Evolutionary conservation across 2,888 invertebrate genomes (phyloP).

Genomic region (Ennomos erosarius): DNA sequence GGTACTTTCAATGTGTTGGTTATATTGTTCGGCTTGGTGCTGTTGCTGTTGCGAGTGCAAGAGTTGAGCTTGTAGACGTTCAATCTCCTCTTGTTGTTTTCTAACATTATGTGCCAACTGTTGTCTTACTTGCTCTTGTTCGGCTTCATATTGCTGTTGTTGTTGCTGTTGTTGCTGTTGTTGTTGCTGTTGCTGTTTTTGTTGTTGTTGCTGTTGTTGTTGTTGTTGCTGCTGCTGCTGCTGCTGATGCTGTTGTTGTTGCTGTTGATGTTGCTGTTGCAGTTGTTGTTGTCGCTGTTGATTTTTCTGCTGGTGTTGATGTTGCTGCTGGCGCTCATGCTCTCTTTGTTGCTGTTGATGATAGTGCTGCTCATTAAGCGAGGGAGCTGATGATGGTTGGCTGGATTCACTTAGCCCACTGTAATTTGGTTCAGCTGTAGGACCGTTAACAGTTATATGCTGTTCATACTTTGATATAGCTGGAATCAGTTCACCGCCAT

Average conservation of each 20-base stretch:
- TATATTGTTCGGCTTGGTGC: conserved; percentile 57
- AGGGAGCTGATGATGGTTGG: conserved; percentile 48
- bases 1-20: conserved; percentile 63
- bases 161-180: conserved; percentile 60
- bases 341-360: conserved; percentile 43
- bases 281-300: conserved; percentile 47
- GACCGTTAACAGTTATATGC: conserved; percentile 87
- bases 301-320: conserved; percentile 41
- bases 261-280: conserved; percentile 46
- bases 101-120: conserved; percentile 78
- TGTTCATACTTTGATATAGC: conserved; percentile 93
- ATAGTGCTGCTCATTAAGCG: conserved; percentile 42
- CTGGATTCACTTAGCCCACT: conserved; percentile 57
- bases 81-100: conserved; percentile 83
- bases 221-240: conserved; percentile 58
- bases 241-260: conserved; percentile 53
- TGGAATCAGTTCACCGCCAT: conserved; percentile 90
- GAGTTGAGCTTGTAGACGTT: conserved; percentile 75
- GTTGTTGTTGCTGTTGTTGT: conserved; percentile 51
- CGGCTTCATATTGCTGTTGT: conserved; percentile 69
- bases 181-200: conserved; percentile 53
- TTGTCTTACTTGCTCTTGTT: conserved; percentile 72
- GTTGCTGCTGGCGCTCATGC: conserved; percentile 44
- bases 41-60: conserved; percentile 69
- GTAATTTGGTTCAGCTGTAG: conserved; percentile 60